Conservation (phyloP, 2,797 vertebrate species). For the Melanotaenia trifasciata region DNA sequence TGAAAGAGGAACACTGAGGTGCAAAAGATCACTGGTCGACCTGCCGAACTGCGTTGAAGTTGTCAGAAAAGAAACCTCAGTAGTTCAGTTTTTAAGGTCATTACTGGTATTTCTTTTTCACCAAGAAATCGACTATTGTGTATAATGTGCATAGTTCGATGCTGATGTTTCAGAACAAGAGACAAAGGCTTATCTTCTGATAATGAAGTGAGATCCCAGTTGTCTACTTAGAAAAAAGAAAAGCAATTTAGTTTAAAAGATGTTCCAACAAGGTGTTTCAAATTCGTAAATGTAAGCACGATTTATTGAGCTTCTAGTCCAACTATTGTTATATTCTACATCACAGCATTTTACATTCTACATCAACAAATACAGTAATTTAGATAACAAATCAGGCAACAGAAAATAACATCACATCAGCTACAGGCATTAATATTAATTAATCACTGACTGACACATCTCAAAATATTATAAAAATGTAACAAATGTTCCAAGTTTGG, state of each 20-base stretch:
- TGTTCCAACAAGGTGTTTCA: conserved; percentile 12
- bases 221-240: background rate
- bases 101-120: background rate
- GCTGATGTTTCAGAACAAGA: background rate
- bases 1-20: too few relatives aligned
- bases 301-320: conserved; percentile 78
- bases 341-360: conserved; percentile 79
- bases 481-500: conserved; percentile 77
- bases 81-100: background rate
- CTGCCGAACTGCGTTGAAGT: background rate
- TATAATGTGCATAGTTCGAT: background rate
- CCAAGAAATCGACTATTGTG: background rate
- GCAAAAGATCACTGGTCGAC: background rate
- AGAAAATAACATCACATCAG: conserved; percentile 64
- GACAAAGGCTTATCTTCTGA: background rate
- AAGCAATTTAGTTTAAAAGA: conserved; percentile 19
- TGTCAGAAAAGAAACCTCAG: too few relatives aligned
- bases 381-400: conserved; percentile 62
- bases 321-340: conserved; percentile 66
- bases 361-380: conserved; percentile 74
- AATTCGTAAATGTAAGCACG: conserved; percentile 46
- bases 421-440: conserved; percentile 69
- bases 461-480: conserved; percentile 75
- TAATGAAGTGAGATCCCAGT: background rate
- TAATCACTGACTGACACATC: conserved; percentile 67